These are phyloP conservation scores for Chiloscyllium plagiosum DNA, from an alignment of 2,113 vertebrate genomes.

Conservation along the genomic window DNA sequence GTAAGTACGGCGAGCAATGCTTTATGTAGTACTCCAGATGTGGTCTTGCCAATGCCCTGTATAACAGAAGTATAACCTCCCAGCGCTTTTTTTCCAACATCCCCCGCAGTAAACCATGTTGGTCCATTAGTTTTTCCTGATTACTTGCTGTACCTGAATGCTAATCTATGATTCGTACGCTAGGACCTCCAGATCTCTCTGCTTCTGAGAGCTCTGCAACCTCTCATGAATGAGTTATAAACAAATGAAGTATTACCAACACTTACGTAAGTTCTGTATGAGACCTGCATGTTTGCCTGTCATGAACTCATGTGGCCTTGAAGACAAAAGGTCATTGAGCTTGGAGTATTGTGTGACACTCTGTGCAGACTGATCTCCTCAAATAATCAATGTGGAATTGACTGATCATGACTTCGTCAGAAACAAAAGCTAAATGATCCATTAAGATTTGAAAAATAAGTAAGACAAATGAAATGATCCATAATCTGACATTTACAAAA, in stretches of 20 bases:
- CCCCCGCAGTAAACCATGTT: too few species aligned
- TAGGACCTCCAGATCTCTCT: too few species aligned
- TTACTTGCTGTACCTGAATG: too few species aligned
- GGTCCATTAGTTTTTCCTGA: too few species aligned
- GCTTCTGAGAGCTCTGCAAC: too few species aligned
- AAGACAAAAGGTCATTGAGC: neutral
- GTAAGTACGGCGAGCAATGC: too few species aligned
- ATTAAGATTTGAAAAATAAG: slow-evolving; percentile 9
- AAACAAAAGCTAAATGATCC: slow-evolving; percentile 11
- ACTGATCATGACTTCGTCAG: neutral
- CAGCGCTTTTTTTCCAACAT: too few species aligned
- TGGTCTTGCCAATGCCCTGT: too few species aligned
- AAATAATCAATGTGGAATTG: slow-evolving; percentile 21
- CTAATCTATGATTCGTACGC: too few species aligned
- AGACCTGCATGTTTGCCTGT: neutral
- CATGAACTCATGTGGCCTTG: neutral
- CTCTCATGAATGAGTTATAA: neutral
- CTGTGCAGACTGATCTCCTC: neutral
- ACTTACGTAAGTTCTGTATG: neutral
- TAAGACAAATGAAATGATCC: slow-evolving; percentile 1
- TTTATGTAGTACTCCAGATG: too few species aligned
- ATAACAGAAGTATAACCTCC: too few species aligned
- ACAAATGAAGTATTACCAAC: neutral
- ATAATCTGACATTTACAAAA: neutral
- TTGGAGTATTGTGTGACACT: neutral